phyloP scores from a whole-genome alignment of 2,888 invertebrate species.

The Seira sanloemensis region DNA sequence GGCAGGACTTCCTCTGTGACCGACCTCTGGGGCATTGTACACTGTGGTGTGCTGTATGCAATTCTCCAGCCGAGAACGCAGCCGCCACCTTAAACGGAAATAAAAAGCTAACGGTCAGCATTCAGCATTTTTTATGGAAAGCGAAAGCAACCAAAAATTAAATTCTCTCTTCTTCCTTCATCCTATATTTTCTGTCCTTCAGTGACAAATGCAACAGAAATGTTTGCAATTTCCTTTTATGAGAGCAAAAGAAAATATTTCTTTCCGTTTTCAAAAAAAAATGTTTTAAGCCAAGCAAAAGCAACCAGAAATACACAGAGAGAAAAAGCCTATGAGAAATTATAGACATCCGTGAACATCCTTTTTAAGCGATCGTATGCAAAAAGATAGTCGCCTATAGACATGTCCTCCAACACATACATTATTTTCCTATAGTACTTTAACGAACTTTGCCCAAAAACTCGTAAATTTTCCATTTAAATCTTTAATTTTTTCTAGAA shows the following conservation, averaged over 20 bases:
- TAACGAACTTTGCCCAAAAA: slow-evolving; percentile 21
- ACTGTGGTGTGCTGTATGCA: background rate
- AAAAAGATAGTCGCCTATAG: slow-evolving; percentile 60
- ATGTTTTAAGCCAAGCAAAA: background rate
- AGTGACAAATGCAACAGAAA: background rate
- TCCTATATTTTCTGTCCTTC: background rate
- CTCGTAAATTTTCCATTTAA: slow-evolving; percentile 1
- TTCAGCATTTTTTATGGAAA: background rate
- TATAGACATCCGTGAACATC: slow-evolving; percentile 62
- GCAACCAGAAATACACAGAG: no score
- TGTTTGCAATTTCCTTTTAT: background rate
- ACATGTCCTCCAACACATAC: slow-evolving; percentile 59
- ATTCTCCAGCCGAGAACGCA: background rate
- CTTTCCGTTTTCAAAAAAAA: background rate
- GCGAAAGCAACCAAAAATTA: background rate
- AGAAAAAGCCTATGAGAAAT: slow-evolving; percentile 57
- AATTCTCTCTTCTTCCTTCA: background rate
- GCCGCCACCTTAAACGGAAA: background rate
- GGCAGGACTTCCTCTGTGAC: slow-evolving; percentile 19
- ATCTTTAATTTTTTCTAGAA: background rate
- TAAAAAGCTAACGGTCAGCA: background rate
- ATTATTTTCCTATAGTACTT: slow-evolving; percentile 59
- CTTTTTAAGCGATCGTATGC: slow-evolving; percentile 36
- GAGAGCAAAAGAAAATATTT: background rate
- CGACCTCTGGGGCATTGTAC: slow-evolving; percentile 58